Percentiles rank a stretch among this genome's conserved stretches.
Conservation (phyloP, 2,888 invertebrate genomes). For the Machimus rusticus region DNA sequence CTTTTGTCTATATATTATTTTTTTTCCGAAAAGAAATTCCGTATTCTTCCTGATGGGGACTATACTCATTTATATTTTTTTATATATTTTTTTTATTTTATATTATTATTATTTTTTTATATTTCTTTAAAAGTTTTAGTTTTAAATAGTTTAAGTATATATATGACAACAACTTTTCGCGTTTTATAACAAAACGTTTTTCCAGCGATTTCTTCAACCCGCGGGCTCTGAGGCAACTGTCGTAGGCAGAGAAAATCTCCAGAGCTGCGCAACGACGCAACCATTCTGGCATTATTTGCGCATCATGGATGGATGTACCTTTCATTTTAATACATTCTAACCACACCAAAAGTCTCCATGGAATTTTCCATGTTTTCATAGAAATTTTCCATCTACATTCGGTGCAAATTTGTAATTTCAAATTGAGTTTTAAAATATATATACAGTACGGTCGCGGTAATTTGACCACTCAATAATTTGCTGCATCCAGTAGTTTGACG, state of each 20-base stretch:
- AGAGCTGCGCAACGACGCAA: conserved; percentile 44
- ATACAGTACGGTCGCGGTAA: too few relatives aligned
- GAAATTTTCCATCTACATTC: background rate
- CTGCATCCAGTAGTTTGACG: too few relatives aligned
- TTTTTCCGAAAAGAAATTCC: background rate
- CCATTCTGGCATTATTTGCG: conserved; percentile 13
- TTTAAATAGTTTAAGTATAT: conserved; percentile 7
- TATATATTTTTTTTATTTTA: background rate
- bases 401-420: background rate
- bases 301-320: background rate
- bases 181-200: conserved; percentile 56
- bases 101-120: background rate
- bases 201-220: conserved; percentile 64
- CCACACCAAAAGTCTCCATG: background rate
- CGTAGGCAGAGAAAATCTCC: conserved; percentile 51
- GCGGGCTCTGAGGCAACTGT: conserved; percentile 65
- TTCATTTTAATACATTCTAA: background rate
- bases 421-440: background rate
- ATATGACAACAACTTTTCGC: conserved; percentile 39
- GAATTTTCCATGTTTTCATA: background rate
- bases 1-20: background rate
- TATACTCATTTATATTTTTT: background rate
- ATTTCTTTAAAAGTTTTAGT: background rate
- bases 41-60: background rate
- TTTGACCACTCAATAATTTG: too few relatives aligned